phyloP scores from a whole-genome alignment of 2,113 vertebrate species.

The Mastomys natalensis region DNA sequence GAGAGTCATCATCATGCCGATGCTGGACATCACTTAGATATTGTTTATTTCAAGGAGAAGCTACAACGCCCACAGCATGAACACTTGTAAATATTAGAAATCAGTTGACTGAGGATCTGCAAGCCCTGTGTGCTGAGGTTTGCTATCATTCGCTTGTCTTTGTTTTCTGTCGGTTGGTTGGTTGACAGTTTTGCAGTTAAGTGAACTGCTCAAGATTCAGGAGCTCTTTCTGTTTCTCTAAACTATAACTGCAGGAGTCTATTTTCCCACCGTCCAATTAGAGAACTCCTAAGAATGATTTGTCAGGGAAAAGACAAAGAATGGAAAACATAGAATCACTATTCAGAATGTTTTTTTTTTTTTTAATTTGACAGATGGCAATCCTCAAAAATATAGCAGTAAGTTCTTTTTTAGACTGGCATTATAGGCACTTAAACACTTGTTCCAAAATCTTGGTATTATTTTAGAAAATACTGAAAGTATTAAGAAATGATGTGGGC shows the following conservation, averaged over 20 bases:
- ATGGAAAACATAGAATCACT: slow-evolving; percentile 70
- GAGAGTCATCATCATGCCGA: slow-evolving; percentile 21
- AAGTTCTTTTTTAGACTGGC: slow-evolving; percentile 74
- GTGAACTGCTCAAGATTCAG: slow-evolving; percentile 14
- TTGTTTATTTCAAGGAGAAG: slow-evolving; percentile 60
- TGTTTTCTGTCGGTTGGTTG: neutral
- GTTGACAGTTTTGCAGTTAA: slow-evolving; percentile 48
- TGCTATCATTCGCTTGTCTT: neutral
- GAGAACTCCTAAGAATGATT: slow-evolving; percentile 55
- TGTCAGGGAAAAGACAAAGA: neutral
- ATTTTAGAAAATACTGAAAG: slow-evolving; percentile 69
- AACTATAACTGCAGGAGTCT: slow-evolving; percentile 46
- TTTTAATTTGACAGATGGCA: slow-evolving; percentile 80
- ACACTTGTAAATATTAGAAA: slow-evolving; percentile 59
- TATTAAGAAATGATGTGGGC: slow-evolving; percentile 56
- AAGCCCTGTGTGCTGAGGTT: neutral
- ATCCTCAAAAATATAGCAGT: slow-evolving; percentile 79
- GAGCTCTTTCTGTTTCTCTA: slow-evolving; percentile 25
- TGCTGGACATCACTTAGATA: slow-evolving; percentile 50
- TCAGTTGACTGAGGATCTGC: slow-evolving; percentile 3
- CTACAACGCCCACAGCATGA: neutral
- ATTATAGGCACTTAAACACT: slow-evolving; percentile 67
- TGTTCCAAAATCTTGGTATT: slow-evolving; percentile 66
- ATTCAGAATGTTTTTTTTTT: slow-evolving; percentile 55
- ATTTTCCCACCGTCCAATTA: slow-evolving; percentile 56